Conservation (phyloP, 2,797 vertebrate species). For the Manis pentadactyla region DNA sequence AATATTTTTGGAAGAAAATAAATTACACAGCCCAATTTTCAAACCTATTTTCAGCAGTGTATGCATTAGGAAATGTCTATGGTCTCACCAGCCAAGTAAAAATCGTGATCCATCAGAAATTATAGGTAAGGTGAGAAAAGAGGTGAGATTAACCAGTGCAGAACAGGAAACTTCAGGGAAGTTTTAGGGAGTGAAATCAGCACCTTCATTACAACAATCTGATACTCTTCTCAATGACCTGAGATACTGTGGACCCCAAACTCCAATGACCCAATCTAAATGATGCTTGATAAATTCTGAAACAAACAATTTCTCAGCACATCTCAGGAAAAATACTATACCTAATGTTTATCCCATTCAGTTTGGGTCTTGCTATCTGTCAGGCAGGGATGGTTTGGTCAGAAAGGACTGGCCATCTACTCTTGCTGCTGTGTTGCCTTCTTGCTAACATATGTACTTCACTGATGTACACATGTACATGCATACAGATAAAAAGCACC, state of each 20-base stretch:
- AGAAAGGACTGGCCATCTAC: no score
- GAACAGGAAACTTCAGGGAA: not conserved
- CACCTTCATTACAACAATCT: not conserved
- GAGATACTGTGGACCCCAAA: not conserved
- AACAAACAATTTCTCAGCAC: not conserved
- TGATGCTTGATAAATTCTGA: not conserved
- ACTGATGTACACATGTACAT: no score
- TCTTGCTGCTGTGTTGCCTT: no score
- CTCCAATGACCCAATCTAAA: not conserved
- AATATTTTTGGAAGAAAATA: not conserved
- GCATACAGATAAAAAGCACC: no score
- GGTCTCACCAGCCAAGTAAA: not conserved
- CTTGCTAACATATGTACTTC: no score
- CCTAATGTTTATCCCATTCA: no score
- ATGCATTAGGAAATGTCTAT: not conserved
- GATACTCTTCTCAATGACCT: not conserved
- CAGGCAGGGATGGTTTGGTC: no score
- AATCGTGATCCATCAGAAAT: not conserved
- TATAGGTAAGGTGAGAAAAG: not conserved
- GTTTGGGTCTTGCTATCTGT: no score
- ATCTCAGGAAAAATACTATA: not conserved
- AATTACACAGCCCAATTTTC: not conserved
- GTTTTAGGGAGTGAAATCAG: not conserved
- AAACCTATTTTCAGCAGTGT: not conserved
- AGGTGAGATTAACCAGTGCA: not conserved